A percentile compares a stretch with the other conserved stretches of the same genome.
Conservation (phyloP, 2,888 invertebrate species). For the Acronicta aceris region DNA sequence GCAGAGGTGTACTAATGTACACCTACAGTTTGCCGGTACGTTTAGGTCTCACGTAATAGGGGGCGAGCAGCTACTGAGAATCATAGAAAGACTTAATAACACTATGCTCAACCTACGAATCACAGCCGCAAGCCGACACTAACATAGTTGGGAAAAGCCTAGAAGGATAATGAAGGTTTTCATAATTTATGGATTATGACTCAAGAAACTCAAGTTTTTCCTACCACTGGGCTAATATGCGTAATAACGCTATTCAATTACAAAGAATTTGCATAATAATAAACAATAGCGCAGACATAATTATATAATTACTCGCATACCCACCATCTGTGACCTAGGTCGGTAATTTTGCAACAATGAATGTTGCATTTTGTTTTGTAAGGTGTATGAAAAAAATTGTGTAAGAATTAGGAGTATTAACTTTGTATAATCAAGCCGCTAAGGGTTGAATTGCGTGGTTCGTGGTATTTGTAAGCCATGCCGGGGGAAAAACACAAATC, state of each 20-base stretch:
- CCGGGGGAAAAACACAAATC: slow-evolving; percentile 19
- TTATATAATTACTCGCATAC: slow-evolving; percentile 32
- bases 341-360: slow-evolving; percentile 44
- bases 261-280: slow-evolving; percentile 46
- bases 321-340: slow-evolving; percentile 20
- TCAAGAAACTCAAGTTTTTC: slow-evolving; percentile 13
- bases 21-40: no score
- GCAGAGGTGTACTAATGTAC: no score
- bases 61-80: no score
- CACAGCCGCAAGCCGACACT: no score
- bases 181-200: neutral
- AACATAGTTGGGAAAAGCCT: no score
- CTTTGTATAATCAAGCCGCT: slow-evolving; percentile 39
- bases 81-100: no score
- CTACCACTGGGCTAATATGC: slow-evolving; percentile 19
- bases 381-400: slow-evolving; percentile 37
- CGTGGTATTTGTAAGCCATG: slow-evolving; percentile 41
- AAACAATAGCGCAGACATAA: slow-evolving; percentile 50
- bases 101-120: no score
- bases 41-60: no score
- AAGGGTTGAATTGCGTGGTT: slow-evolving; percentile 55
- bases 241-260: slow-evolving; percentile 30
- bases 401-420: slow-evolving; percentile 39
- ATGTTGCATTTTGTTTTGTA: slow-evolving; percentile 41
- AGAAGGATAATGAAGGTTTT: no score